Evolutionary conservation across 1,140 invertebrate genomes (phyloP), one percentile per base, ranked within the genome.

Genomic region (Megalopta genalis): DNA sequence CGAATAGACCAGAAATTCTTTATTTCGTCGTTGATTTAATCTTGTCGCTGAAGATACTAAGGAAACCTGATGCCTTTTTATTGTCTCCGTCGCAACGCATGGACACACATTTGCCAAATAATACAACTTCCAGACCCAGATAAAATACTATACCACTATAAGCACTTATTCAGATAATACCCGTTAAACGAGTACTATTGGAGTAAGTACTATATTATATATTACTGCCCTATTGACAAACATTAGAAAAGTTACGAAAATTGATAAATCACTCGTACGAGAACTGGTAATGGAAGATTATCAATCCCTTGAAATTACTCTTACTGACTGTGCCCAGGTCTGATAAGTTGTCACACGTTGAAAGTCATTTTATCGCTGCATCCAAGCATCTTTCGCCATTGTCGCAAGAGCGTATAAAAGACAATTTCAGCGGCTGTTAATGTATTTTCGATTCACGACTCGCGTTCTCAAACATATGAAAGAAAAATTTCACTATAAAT

Each of bases 311-410:
- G 8, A 57, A n/a, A 57, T 57, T n/a, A 8, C 7, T n/a, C 32
- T 18, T 9, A 46, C 69, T 18, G 21, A 21, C 72, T 16, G 32
- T 25, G 57, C 57, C 68, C 77, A 85, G 64, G 70, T 85, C 83
- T 85, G 82, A 37, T 54, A 68, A 85, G 74, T 82, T 85, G 82
- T 84, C 82, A 77, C 81, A 85, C 69, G 66, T 81, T 80, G 69
- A 73, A 69, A 68, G 42, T 7, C 64, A 23, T n/a, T 63, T 70
- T 54, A 70, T 49, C 72, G 71, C 12, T 64, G 64, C 82, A 84
- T 73, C 49, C 32, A 27, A 18, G 68, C 62, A 46, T 63, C 27
- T 65, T 23, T 71, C 66, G 70, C 77, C 54, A 81, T 59, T 66
- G 72, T 72, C 82, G 83, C 82, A 85, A 78, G 64, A 85, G 25